Evolutionary conservation across 2,797 vertebrate species (phyloP).

Genomic region (Serranus cabrilla): DNA sequence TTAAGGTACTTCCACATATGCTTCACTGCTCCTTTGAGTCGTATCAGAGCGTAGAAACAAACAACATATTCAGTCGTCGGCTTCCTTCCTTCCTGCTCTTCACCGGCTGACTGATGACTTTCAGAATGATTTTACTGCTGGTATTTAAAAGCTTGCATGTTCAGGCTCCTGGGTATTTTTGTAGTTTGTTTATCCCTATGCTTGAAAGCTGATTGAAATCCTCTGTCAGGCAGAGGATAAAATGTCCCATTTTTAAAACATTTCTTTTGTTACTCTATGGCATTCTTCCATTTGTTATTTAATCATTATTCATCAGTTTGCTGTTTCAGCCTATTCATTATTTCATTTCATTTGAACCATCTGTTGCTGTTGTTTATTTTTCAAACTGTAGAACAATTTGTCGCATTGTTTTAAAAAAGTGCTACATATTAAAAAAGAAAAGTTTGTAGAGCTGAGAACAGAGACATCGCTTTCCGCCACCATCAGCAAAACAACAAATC

Average conservation of each 20-base stretch:
- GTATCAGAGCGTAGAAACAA: too few species aligned
- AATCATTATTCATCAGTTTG: neutral
- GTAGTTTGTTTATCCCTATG: neutral
- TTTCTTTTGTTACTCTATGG: neutral
- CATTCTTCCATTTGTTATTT: neutral
- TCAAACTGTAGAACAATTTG: neutral
- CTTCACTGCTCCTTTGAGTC: too few species aligned
- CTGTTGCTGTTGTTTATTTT: neutral
- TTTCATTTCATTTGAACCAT: neutral
- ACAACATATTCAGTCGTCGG: too few species aligned
- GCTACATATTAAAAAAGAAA: neutral
- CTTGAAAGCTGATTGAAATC: neutral
- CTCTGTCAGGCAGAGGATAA: neutral
- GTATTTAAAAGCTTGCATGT: neutral
- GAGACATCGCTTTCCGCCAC: conserved; percentile 15
- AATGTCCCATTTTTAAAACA: neutral
- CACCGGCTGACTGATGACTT: neutral
- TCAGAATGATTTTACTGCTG: neutral
- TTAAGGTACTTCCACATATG: too few species aligned
- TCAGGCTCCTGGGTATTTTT: neutral
- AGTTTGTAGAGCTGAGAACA: neutral
- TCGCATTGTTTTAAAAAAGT: conserved; percentile 21
- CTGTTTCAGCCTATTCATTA: neutral
- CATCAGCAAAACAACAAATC: conserved; percentile 20
- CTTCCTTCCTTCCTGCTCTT: neutral